Conservation (phyloP, 53 echinoderm and acorn worm species). For the Stichopus horrens region DNA sequence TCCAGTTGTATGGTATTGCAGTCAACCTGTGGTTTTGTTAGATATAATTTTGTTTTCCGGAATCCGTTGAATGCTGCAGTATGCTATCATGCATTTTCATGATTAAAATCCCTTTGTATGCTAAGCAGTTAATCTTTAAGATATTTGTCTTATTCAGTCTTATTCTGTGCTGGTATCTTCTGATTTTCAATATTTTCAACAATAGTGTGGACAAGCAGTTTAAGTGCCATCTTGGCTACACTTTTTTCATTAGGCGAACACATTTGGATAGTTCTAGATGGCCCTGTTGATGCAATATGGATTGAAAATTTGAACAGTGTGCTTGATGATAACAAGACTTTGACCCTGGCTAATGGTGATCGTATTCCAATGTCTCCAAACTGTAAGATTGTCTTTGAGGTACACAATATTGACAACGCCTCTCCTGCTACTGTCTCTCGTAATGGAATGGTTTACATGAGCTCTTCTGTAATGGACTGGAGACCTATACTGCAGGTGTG, state of each 20-base stretch:
- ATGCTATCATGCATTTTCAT: too few relatives aligned
- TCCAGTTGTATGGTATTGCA: too few relatives aligned
- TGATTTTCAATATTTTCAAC: too few relatives aligned
- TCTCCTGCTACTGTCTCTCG: constrained; percentile 97
- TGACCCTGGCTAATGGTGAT: constrained; percentile 97
- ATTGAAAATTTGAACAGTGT: constrained; percentile 99
- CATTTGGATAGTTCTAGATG: constrained; percentile 97
- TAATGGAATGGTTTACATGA: constrained; percentile 99
- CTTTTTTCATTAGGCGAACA: constrained; percentile 73
- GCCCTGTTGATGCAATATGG: constrained; percentile 99
- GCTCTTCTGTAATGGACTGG: constrained; percentile 95
- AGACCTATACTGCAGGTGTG: constrained; percentile 86
- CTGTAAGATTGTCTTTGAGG: constrained; percentile 98
- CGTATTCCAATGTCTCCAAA: constrained; percentile 97
- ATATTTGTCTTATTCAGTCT: too few relatives aligned
- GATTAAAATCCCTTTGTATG: too few relatives aligned
- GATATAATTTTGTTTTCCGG: too few relatives aligned
- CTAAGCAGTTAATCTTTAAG: too few relatives aligned
- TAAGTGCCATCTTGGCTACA: background rate
- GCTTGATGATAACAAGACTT: constrained; percentile 93
- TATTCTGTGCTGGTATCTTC: too few relatives aligned
- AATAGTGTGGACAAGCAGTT: too few relatives aligned
- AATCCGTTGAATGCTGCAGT: too few relatives aligned
- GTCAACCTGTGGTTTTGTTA: too few relatives aligned
- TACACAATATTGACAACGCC: constrained; percentile 99